phyloP scores from a whole-genome alignment of 2,888 invertebrate species.

The Auanema freiburgensis region DNA sequence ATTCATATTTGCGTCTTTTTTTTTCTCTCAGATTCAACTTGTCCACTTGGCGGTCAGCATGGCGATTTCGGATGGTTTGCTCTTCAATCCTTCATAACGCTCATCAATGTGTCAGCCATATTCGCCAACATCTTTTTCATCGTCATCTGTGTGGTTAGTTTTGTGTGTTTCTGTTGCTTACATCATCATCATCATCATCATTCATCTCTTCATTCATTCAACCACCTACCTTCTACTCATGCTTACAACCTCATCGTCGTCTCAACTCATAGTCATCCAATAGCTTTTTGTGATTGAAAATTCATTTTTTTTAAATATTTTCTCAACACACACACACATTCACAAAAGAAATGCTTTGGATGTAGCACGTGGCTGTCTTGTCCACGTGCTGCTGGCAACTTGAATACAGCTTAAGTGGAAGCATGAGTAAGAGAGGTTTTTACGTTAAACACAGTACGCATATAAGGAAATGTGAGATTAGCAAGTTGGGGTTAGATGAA shows the following conservation, averaged over 20 bases:
- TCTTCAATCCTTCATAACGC: conserved; percentile 26
- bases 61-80: conserved; percentile 29
- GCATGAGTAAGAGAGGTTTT: background rate
- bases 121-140: conserved; percentile 27
- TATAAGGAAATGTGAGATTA: background rate
- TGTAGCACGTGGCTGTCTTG: too few relatives aligned
- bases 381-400: too few relatives aligned
- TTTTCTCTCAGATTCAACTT: conserved; percentile 11
- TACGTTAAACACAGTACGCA: background rate
- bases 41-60: conserved; percentile 21
- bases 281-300: too few relatives aligned
- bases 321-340: too few relatives aligned
- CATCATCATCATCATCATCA: background rate
- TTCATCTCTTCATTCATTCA: background rate
- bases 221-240: too few relatives aligned
- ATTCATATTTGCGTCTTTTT: background rate
- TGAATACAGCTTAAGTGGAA: too few relatives aligned
- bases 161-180: conserved; percentile 2
- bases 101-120: conserved; percentile 28
- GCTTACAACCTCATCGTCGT: too few relatives aligned
- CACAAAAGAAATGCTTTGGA: too few relatives aligned
- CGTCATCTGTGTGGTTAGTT: conserved; percentile 26
- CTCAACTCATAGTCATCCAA: too few relatives aligned
- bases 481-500: background rate
- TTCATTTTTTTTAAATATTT: too few relatives aligned